Percentiles rank a stretch among this genome's conserved stretches.
Evolutionary conservation across 2,113 vertebrate genomes (phyloP).

Genomic region (Corythoichthys intestinalis): DNA sequence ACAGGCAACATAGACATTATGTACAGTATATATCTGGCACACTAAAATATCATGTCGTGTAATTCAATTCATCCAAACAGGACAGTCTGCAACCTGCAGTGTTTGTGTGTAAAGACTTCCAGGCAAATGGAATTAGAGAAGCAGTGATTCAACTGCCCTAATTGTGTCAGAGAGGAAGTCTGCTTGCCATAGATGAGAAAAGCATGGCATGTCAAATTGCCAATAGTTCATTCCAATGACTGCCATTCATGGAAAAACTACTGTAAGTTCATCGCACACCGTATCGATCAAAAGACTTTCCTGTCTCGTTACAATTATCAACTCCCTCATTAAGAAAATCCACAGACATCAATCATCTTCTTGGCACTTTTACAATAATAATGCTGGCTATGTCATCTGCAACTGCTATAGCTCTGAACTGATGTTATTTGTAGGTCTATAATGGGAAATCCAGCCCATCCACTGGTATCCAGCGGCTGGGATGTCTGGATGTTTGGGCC

Average conservation of each 20-base stretch:
- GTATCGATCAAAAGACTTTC: slow-evolving; percentile 43
- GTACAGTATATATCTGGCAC: background rate
- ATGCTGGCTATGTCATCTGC: slow-evolving; percentile 40
- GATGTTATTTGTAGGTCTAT: slow-evolving; percentile 40
- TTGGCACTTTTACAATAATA: slow-evolving; percentile 50
- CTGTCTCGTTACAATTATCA: slow-evolving; percentile 42
- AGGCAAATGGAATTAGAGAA: slow-evolving; percentile 40
- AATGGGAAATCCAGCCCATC: slow-evolving; percentile 56
- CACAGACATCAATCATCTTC: slow-evolving; percentile 41
- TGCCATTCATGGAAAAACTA: slow-evolving; percentile 52
- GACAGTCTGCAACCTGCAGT: slow-evolving; percentile 21
- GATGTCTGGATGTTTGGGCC: slow-evolving; percentile 26
- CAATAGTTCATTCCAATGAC: slow-evolving; percentile 41
- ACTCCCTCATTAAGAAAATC: slow-evolving; percentile 39
- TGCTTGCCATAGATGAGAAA: slow-evolving; percentile 53
- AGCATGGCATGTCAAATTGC: slow-evolving; percentile 52
- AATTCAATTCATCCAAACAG: slow-evolving; percentile 4
- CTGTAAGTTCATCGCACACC: slow-evolving; percentile 21
- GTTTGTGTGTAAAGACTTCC: slow-evolving; percentile 28
- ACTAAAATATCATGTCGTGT: background rate
- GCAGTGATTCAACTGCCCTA: slow-evolving; percentile 34
- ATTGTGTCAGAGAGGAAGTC: slow-evolving; percentile 44
- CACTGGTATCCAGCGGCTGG: slow-evolving; percentile 35
- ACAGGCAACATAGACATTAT: slow-evolving; percentile 35
- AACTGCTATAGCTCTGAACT: slow-evolving; percentile 31